Evolutionary conservation across 2,888 invertebrate genomes (phyloP).

Genomic region (Sympetrum striolatum): DNA sequence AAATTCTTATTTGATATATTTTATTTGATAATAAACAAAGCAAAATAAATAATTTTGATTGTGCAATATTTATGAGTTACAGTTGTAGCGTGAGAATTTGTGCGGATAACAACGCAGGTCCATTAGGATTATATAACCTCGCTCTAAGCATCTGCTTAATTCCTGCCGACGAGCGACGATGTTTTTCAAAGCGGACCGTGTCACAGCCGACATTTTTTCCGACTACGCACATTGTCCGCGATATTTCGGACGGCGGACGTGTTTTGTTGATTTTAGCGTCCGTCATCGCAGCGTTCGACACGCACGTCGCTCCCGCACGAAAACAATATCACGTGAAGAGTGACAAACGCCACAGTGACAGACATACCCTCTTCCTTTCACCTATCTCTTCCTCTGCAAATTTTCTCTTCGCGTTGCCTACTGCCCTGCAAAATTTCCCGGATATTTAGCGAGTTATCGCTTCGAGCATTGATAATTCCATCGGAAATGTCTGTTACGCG

Average conservation of each 20-base stretch:
- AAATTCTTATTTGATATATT: too few relatives aligned
- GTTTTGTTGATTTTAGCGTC: constrained; percentile 35
- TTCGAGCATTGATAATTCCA: neutral
- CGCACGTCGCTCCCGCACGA: neutral
- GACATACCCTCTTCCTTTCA: neutral
- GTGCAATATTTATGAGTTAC: too few relatives aligned
- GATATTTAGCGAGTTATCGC: neutral
- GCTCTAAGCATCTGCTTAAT: neutral
- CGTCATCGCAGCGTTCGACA: constrained; percentile 26
- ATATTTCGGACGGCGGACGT: neutral
- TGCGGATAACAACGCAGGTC: too few relatives aligned
- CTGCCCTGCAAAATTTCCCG: neutral
- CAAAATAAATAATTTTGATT: too few relatives aligned
- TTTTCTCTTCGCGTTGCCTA: neutral
- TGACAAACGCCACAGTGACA: constrained; percentile 10
- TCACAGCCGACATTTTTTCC: neutral
- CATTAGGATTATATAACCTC: neutral
- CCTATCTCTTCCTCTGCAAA: neutral
- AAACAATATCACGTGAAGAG: constrained; percentile 27
- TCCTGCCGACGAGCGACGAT: neutral
- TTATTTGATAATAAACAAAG: too few relatives aligned
- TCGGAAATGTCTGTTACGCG: neutral
- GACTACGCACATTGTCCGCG: neutral
- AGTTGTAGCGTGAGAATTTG: too few relatives aligned
- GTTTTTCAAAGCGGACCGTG: neutral